Evolutionary conservation across 2,888 invertebrate species (phyloP), one percentile per base, ranked within the genome.

Genomic region (Parascotia fuliginaria): DNA sequence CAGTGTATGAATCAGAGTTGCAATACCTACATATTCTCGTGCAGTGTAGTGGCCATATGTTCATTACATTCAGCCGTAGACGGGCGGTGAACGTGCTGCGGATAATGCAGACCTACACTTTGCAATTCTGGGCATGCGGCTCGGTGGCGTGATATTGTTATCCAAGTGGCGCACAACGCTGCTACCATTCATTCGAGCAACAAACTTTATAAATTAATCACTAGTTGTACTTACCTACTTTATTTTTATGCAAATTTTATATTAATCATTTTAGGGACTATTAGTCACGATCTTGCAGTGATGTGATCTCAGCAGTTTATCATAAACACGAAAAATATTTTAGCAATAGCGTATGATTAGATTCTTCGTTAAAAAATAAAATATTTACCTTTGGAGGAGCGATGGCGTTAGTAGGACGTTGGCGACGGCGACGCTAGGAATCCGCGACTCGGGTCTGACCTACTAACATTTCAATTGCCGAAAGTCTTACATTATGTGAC

Each of bases 121-220:
- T 73, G 55, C 57, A 50, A 83, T 81, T 75, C 78, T 43, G 58
- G 34, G 49, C 79, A 67, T 61, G 73, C 42, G 32, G 50, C 28
- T 44, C 27, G n/a, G n/a, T n/a, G 15, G 50, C 60, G 53, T 64
- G 65, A 55, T 56, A 43, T 56, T 43, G 49, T 43, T 59, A 48
- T 55, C 28, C 41, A 65, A 60, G 55, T 59, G 42, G 41, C 47
- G 14, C 6, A n/a, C 43, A 34, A 14, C 22, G 24, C 14, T n/a
- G 9, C 34, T 39, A 29, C 52, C 52, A 31, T 42, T 67, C 68
- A 56, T 51, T 55, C 38, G 24, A 44, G 15, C 46, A 38, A 32
- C 49, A 29, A 50, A 51, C 27, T 49, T 46, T 43, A 49, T 47
- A 49, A 54, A 64, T 65, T 60, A 49, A 50, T 47, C 49, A 33